phyloP scores from a whole-genome alignment of 2,113 vertebrate genomes.

The Pterocles gutturalis region DNA sequence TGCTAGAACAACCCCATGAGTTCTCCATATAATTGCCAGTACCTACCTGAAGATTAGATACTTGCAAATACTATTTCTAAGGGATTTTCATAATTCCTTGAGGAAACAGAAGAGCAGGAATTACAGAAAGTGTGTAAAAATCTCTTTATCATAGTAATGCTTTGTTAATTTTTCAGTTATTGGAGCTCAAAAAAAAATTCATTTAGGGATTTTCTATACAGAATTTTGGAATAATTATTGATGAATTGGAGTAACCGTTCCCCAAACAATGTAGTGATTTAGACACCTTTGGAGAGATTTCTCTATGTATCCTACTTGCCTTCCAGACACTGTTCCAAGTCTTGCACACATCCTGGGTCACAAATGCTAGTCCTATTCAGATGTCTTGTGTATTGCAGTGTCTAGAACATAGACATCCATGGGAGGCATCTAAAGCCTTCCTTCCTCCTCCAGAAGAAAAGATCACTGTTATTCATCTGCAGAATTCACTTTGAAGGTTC shows the following conservation, averaged over 20 bases:
- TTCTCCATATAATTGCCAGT: neutral
- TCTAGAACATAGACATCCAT: neutral
- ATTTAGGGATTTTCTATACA: neutral
- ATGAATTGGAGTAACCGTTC: neutral
- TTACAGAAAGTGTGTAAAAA: neutral
- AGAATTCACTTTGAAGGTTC: neutral
- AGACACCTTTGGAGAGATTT: neutral
- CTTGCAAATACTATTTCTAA: neutral
- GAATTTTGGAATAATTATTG: neutral
- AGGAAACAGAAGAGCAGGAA: neutral
- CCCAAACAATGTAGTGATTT: neutral
- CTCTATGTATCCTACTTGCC: neutral
- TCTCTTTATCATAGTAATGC: neutral
- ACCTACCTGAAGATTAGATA: neutral
- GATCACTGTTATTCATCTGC: neutral
- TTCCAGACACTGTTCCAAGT: neutral
- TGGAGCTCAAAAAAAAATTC: neutral
- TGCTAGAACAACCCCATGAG: neutral
- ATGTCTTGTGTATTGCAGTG: neutral
- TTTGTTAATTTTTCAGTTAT: neutral
- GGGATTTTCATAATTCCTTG: neutral
- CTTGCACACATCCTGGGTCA: neutral
- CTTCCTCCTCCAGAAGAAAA: neutral
- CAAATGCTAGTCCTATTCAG: neutral
- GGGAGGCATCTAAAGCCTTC: neutral